Evolutionary conservation across 2,888 invertebrate genomes (phyloP).

Genomic region (Brachyptera putata): DNA sequence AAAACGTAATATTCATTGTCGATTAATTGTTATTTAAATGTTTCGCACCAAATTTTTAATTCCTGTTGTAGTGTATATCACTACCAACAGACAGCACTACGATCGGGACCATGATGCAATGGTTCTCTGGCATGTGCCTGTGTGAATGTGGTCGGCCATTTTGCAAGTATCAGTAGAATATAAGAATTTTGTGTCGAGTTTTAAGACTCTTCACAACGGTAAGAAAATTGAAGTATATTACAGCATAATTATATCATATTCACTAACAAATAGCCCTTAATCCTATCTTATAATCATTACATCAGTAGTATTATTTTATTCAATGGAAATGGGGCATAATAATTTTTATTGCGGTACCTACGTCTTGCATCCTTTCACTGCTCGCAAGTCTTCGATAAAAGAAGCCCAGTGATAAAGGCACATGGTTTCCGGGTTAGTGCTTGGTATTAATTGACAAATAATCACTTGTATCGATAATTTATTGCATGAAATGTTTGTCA

Average conservation of each 20-base stretch:
- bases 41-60: neutral
- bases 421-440: constrained; percentile 42
- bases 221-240: constrained; percentile 42
- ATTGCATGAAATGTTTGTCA: neutral
- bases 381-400: constrained; percentile 36
- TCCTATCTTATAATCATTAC: neutral
- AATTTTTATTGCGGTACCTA: constrained; percentile 27
- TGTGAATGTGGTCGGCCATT: constrained; percentile 66
- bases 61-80: neutral
- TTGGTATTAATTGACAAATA: neutral
- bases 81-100: constrained; percentile 30
- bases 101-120: constrained; percentile 51
- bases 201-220: constrained; percentile 56
- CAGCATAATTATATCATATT: neutral
- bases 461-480: neutral
- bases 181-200: constrained; percentile 60
- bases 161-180: constrained; percentile 62
- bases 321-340: neutral
- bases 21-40: neutral
- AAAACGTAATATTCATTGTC: no score
- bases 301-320: neutral
- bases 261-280: neutral
- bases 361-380: constrained; percentile 26
- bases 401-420: constrained; percentile 47
- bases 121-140: constrained; percentile 62